Conservation (phyloP, 2,113 vertebrate genomes). For the Mustelus asterias region DNA sequence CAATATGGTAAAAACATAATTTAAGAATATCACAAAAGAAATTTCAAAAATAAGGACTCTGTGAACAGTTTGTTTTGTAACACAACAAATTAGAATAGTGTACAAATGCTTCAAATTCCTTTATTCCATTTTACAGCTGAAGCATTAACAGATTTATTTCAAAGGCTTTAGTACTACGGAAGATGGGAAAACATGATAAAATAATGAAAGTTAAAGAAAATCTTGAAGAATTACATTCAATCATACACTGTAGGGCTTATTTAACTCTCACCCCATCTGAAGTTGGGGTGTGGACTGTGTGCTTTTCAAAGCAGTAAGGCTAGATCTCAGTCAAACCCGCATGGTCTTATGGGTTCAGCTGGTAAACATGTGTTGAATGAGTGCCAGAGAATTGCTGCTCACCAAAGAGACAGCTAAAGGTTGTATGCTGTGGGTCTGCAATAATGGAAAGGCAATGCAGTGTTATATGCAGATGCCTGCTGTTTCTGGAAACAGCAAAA, state of each 20-base stretch:
- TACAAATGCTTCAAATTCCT: background rate
- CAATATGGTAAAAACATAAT: background rate
- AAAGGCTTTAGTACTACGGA: background rate
- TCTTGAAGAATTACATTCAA: background rate
- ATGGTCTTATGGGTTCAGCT: background rate
- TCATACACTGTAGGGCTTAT: background rate
- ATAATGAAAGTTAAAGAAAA: background rate
- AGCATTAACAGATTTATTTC: background rate
- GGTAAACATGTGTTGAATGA: background rate
- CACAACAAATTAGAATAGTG: background rate
- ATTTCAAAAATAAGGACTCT: background rate
- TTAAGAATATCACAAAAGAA: background rate
- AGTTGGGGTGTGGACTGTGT: background rate
- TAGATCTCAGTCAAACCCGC: background rate
- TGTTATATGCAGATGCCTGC: background rate
- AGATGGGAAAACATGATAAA: background rate
- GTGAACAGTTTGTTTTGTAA: background rate
- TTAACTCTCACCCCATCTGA: background rate
- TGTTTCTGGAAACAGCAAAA: background rate
- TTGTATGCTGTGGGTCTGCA: background rate
- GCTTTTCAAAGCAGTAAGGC: background rate
- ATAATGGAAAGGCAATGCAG: background rate
- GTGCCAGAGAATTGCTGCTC: background rate
- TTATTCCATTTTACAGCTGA: background rate
- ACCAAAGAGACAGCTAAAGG: background rate